Conservation (phyloP, 2,113 vertebrate genomes). For the Lophotis ruficrista region DNA sequence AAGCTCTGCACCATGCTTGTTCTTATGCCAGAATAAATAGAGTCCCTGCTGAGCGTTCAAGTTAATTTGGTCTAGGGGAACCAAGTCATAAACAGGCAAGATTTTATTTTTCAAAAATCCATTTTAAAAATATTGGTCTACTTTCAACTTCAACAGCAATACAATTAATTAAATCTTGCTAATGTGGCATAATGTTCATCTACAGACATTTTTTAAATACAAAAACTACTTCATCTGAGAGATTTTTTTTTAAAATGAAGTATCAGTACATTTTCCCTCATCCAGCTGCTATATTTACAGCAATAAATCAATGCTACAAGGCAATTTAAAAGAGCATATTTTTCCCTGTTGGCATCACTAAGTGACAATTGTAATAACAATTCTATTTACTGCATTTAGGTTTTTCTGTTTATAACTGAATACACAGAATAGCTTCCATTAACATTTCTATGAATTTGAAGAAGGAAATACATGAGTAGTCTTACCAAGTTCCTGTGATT, state of each 20-base stretch:
- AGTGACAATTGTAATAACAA: not conserved
- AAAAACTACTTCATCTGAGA: not conserved
- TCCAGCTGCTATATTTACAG: not conserved
- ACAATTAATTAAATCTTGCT: not conserved
- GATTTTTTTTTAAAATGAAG: not conserved
- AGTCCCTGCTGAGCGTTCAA: slow-evolving; percentile 42
- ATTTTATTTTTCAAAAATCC: not conserved
- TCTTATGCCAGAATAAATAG: slow-evolving; percentile 70
- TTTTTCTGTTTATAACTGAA: not conserved
- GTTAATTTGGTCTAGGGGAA: slow-evolving; percentile 50
- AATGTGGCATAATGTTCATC: not conserved
- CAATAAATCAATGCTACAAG: not conserved
- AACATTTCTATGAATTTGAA: not conserved
- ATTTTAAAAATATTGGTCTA: not conserved
- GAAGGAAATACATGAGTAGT: not conserved
- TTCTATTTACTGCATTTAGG: not conserved
- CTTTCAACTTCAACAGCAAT: not conserved
- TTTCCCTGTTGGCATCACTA: not conserved
- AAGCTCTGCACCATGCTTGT: slow-evolving; percentile 49
- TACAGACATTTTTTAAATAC: not conserved
- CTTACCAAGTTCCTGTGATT: not conserved
- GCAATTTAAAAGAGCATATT: not conserved
- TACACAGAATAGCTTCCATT: not conserved
- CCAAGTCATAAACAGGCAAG: slow-evolving; percentile 50
- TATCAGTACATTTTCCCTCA: not conserved